phyloP scores from a whole-genome alignment of 2,888 invertebrate species.

The Apamea sordens region DNA sequence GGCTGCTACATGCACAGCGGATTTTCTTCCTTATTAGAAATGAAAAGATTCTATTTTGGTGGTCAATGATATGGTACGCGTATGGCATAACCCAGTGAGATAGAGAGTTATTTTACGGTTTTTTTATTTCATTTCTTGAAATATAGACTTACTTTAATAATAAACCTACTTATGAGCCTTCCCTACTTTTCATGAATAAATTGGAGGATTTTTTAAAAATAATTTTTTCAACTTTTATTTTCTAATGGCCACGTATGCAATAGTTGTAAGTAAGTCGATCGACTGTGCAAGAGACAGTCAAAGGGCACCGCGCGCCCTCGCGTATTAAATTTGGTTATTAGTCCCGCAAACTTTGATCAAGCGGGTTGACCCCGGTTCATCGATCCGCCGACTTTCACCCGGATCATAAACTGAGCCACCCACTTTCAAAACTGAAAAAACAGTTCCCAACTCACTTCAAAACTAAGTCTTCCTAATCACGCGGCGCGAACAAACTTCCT shows the following conservation, averaged over 20 bases:
- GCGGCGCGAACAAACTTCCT: conserved; percentile 87
- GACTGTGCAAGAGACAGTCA: conserved; percentile 56
- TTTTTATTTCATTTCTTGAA: background rate
- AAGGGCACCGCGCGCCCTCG: conserved; percentile 81
- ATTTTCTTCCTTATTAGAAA: too few species aligned
- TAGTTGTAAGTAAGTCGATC: conserved; percentile 10
- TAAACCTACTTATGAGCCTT: background rate
- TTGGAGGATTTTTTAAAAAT: too few species aligned
- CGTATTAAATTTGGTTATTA: conserved; percentile 89
- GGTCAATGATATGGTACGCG: background rate
- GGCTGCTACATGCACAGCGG: background rate
- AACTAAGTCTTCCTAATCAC: conserved; percentile 91
- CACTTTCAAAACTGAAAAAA: conserved; percentile 90
- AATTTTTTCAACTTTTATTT: background rate
- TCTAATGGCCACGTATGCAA: background rate
- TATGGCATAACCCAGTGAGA: too few species aligned
- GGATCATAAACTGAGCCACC: conserved; percentile 90
- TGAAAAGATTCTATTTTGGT: background rate
- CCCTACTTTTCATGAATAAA: background rate
- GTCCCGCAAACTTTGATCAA: conserved; percentile 87
- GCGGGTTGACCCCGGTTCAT: conserved; percentile 88
- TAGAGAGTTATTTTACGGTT: too few species aligned
- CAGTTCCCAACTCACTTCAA: conserved; percentile 89
- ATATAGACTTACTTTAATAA: background rate
- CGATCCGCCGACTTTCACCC: conserved; percentile 90